Evolutionary conservation across 2,888 invertebrate species (phyloP).

Genomic region (Melipona beecheii): DNA sequence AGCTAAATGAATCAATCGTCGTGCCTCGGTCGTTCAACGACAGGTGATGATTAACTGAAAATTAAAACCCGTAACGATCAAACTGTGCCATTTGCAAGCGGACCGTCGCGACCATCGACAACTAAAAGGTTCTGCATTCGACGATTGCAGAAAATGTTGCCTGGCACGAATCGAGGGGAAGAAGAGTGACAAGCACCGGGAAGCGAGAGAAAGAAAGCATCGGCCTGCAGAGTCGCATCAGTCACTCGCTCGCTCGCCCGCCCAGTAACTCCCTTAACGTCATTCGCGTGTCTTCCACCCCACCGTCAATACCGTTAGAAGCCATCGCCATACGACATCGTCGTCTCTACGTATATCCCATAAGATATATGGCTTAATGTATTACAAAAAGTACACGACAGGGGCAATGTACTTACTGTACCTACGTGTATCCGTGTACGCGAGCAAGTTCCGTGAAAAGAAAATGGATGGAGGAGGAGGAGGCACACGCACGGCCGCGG

Average conservation of each 20-base stretch:
- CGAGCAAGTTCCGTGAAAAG: constrained; percentile 54
- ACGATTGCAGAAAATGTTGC: too few relatives aligned
- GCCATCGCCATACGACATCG: constrained; percentile 36
- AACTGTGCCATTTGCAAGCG: too few relatives aligned
- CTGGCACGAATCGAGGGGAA: constrained; percentile 1
- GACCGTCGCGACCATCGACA: too few relatives aligned
- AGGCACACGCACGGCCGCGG: constrained; percentile 17
- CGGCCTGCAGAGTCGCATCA: constrained; percentile 59
- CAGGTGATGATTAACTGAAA: too few relatives aligned
- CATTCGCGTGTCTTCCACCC: constrained; percentile 74
- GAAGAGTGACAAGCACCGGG: constrained; percentile 27
- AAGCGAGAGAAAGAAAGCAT: constrained; percentile 32
- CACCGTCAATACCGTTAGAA: constrained; percentile 53
- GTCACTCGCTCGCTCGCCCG: constrained; percentile 56
- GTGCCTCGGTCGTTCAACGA: too few relatives aligned
- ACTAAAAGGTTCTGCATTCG: too few relatives aligned
- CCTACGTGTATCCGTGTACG: constrained; percentile 48
- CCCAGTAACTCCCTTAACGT: constrained; percentile 61
- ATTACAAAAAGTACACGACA: constrained; percentile 73
- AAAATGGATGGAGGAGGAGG: constrained; percentile 64
- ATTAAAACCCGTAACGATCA: too few relatives aligned
- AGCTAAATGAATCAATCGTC: too few relatives aligned
- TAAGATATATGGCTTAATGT: constrained; percentile 77
- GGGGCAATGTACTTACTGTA: constrained; percentile 60
- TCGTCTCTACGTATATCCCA: constrained; percentile 64